phyloP scores from a whole-genome alignment of 2,797 vertebrate genomes.

The Acrossocheilus fasciatus region DNA sequence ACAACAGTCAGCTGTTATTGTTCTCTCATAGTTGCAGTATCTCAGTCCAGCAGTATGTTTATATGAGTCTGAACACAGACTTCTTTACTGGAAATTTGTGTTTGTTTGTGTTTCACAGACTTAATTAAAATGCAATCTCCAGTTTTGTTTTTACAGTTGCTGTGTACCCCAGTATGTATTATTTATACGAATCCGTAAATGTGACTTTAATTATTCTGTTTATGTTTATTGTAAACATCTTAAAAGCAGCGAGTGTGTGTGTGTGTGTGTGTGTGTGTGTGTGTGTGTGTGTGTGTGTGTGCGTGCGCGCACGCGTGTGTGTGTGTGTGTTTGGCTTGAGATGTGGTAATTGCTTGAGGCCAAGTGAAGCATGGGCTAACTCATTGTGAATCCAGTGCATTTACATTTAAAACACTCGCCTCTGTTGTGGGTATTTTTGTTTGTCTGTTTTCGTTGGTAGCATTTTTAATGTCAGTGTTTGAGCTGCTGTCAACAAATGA shows the following conservation, averaged over 20 bases:
- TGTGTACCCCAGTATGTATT: slow-evolving; percentile 77
- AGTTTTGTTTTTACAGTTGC: slow-evolving; percentile 82
- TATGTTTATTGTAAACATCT: slow-evolving; percentile 84
- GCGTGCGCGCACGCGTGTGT: not conserved
- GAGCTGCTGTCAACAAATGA: slow-evolving; percentile 53
- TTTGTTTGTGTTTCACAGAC: slow-evolving; percentile 85
- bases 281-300: slow-evolving; percentile 59
- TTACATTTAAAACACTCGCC: slow-evolving; percentile 45
- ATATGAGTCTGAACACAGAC: slow-evolving; percentile 84
- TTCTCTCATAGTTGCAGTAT: slow-evolving; percentile 87
- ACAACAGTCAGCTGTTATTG: slow-evolving; percentile 85
- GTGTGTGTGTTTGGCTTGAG: slow-evolving; percentile 62
- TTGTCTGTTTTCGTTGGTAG: slow-evolving; percentile 46
- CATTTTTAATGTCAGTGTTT: slow-evolving; percentile 38
- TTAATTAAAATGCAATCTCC: slow-evolving; percentile 87
- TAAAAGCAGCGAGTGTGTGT: slow-evolving; percentile 55
- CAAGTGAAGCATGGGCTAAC: slow-evolving; percentile 67
- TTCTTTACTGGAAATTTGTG: slow-evolving; percentile 83
- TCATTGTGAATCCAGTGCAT: slow-evolving; percentile 44
- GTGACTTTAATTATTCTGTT: slow-evolving; percentile 84
- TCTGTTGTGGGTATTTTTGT: slow-evolving; percentile 51
- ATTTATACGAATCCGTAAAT: slow-evolving; percentile 81
- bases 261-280: slow-evolving; percentile 68
- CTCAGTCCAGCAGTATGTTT: slow-evolving; percentile 87
- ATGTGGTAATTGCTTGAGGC: slow-evolving; percentile 70